These are phyloP conservation scores for Spinus pinus DNA, from an alignment of 2,797 vertebrate genomes.

Conservation along the genomic window DNA sequence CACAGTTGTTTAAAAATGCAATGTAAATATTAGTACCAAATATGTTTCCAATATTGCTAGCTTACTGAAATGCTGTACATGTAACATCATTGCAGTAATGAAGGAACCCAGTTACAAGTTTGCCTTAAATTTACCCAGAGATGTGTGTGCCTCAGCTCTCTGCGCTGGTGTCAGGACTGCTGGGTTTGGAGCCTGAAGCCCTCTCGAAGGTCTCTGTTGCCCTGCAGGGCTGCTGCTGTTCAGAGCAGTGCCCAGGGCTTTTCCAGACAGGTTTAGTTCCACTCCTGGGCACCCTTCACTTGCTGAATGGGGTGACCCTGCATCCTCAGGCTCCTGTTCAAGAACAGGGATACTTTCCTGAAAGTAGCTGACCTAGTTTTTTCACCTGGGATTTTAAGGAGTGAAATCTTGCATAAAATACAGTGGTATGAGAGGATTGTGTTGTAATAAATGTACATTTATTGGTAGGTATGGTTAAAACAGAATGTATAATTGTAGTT, in stretches of 20 bases:
- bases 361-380: background rate
- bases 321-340: background rate
- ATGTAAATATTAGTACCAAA: background rate
- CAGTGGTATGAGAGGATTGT: background rate
- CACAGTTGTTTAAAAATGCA: background rate
- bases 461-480: background rate
- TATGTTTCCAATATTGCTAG: background rate
- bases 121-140: background rate
- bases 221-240: background rate
- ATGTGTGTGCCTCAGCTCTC: background rate
- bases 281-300: background rate
- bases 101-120: background rate
- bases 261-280: background rate
- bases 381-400: background rate
- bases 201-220: background rate
- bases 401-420: background rate
- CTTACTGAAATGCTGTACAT: background rate
- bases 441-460: background rate
- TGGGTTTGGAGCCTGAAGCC: accelerated
- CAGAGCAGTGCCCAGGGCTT: background rate
- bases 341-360: background rate
- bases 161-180: background rate
- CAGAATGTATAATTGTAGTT: background rate
- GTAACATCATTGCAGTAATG: background rate
- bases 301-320: background rate